Base-by-base conservation (phyloP, 2,888 invertebrate species). In the Tridacna crocea region DNA sequence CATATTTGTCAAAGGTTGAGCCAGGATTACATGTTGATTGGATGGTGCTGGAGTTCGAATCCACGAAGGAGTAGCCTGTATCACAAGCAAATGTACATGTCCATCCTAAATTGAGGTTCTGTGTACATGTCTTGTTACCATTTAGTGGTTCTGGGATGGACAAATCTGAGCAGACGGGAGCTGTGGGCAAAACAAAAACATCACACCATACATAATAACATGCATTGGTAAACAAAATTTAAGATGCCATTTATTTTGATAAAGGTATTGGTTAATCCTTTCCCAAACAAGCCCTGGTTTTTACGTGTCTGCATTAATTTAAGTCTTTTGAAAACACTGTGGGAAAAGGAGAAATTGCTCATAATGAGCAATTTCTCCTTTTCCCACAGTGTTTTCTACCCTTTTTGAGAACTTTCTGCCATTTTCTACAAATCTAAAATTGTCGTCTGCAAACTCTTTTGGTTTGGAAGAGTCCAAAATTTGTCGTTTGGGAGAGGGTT, bases 1-100 rank as follows among this genome's bases (percentile, higher is more conserved):
- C 77, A 48, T 47, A 79, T 8, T 0, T n/a, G 22, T 63, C 24
- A 48, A 79, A 77, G 0, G 55, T 0, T 65, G 12, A 22, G 13
- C 72, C 72, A 65, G 26, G 55, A n/a, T 46, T 73, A 27, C 76
- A 79, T 0, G 74, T 77, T 11, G 80, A 48, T 65, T 75, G 55
- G 13, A 75, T 72, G 12, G 70, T 1, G 19, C 77, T 61, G 27
- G 12, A 22, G 1, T 79, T 47, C 2, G 65, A 22, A n/a, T 87
- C 81, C 63, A 79, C 75, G 58, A 84, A 83, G 65, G 90, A 88
- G 74, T 83, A 90, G 6, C 81, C 84, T 10, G 58, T 0, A 24
- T 87, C 74, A 84, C 91, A 91, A 6, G 83, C 78, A 11, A 90
- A 72, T 11, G 70, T 72, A 68, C 91, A 91, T 10, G 17, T 58